A percentile compares a stretch with the other conserved stretches of the same genome.
Evolutionary conservation across 1,140 invertebrate species (phyloP).

Genomic region (Microplitis demolitor): DNA sequence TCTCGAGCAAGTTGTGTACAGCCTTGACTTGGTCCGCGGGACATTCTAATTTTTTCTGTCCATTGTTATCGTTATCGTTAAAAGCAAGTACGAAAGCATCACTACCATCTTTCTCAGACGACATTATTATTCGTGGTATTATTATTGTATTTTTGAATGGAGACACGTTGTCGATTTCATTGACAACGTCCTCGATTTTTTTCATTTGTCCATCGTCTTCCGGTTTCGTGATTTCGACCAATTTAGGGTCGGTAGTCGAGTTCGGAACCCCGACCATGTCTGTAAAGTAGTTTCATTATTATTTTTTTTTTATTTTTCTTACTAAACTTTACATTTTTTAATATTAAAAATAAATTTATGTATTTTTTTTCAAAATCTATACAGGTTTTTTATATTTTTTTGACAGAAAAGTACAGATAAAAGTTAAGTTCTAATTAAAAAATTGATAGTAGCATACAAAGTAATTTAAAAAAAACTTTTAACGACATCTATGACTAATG

Average conservation of each 20-base stretch:
- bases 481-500: too few relatives aligned
- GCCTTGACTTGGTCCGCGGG: constrained; percentile 23
- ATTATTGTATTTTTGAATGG: constrained; percentile 25
- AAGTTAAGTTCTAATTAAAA: too few relatives aligned
- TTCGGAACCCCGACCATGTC: constrained; percentile 55
- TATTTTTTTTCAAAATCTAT: too few relatives aligned
- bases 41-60: constrained; percentile 8
- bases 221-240: constrained; percentile 37
- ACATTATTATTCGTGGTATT: constrained; percentile 20
- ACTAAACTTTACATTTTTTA: neutral
- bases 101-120: constrained; percentile 12
- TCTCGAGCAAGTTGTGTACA: constrained; percentile 1
- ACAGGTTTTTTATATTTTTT: too few relatives aligned
- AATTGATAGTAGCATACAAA: too few relatives aligned
- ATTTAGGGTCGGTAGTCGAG: constrained; percentile 46
- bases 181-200: constrained; percentile 7
- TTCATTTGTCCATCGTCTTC: constrained; percentile 25
- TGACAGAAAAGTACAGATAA: too few relatives aligned
- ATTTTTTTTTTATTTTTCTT: neutral
- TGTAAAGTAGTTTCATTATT: constrained; percentile 25
- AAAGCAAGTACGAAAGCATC: constrained; percentile 19
- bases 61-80: constrained; percentile 25
- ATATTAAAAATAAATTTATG: too few relatives aligned
- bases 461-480: too few relatives aligned
- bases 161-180: constrained; percentile 7